These are phyloP conservation scores for Ophonus ardosiacus DNA, from an alignment of 2,888 invertebrate genomes.

Conservation along the genomic window DNA sequence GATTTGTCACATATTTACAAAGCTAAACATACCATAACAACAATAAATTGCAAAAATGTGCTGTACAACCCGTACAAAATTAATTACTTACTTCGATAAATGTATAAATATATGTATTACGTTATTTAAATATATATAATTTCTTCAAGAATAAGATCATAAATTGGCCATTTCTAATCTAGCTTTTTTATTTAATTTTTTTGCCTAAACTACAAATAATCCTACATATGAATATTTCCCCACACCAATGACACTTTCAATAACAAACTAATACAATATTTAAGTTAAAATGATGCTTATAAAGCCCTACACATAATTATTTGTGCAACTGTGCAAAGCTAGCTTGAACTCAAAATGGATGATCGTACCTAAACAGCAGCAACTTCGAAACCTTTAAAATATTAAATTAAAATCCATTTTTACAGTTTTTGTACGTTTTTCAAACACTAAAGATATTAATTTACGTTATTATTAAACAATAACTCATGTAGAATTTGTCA, in stretches of 20 bases:
- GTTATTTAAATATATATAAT: conserved; percentile 7
- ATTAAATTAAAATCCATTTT: conserved; percentile 56
- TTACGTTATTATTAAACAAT: conserved; percentile 40
- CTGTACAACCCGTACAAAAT: neutral
- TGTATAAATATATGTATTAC: neutral
- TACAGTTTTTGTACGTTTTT: conserved; percentile 37
- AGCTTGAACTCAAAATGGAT: conserved; percentile 60
- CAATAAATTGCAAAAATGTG: neutral
- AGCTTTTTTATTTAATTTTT: conserved; percentile 47
- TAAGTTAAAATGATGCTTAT: conserved; percentile 18
- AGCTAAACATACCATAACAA: conserved; percentile 31
- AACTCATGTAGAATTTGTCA: conserved; percentile 50
- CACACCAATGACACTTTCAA: conserved; percentile 18
- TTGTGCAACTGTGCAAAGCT: conserved; percentile 60
- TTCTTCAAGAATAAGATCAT: conserved; percentile 11
- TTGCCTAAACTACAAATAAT: conserved; percentile 1
- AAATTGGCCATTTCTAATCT: conserved; percentile 55
- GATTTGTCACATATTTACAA: conserved; percentile 35
- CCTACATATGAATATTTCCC: conserved; percentile 9
- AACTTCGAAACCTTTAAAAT: conserved; percentile 59
- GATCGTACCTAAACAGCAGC: conserved; percentile 64
- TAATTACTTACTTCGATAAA: conserved; percentile 13
- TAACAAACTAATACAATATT: conserved; percentile 10
- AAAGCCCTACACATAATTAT: conserved; percentile 58
- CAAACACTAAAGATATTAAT: conserved; percentile 58